Conservation (phyloP, 2,797 vertebrate genomes). For the Enteromius radiatus region DNA sequence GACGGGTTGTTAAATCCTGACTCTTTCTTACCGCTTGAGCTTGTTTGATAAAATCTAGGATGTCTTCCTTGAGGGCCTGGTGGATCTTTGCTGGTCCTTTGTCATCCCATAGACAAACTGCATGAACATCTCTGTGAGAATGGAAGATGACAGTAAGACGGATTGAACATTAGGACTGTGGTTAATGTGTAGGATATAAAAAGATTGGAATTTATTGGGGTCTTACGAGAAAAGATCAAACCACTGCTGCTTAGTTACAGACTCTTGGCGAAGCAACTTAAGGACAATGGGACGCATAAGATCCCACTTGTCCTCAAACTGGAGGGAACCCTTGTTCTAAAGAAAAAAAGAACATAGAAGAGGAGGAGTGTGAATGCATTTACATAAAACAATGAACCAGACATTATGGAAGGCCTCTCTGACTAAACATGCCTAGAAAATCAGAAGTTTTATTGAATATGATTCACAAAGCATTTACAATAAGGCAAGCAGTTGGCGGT, state of each 20-base stretch:
- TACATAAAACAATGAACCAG: conserved; percentile 6
- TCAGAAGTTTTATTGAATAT: not conserved
- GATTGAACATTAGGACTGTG: not conserved
- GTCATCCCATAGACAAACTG: conserved; percentile 98
- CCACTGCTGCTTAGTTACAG: conserved; percentile 98
- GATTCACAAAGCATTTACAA: not conserved
- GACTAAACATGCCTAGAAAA: not conserved
- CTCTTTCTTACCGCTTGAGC: conserved; percentile 86
- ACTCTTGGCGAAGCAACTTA: conserved; percentile 97
- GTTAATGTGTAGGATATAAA: not conserved
- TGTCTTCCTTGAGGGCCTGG: conserved; percentile 98
- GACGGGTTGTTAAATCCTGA: not conserved
- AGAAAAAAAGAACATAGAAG: conserved; percentile 22
- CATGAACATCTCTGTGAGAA: conserved; percentile 90
- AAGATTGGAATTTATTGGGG: not conserved
- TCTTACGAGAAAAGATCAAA: conserved; percentile 98
- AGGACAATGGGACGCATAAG: conserved; percentile 97
- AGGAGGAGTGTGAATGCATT: not conserved
- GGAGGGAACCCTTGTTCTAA: conserved; percentile 99
- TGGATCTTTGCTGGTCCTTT: conserved; percentile 99
- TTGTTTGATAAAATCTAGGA: conserved; percentile 99
- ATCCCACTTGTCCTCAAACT: conserved; percentile 99
- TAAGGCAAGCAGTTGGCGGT: not conserved
- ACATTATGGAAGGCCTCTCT: not conserved
- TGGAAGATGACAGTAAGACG: not conserved